These are phyloP conservation scores for Hycleus phaleratus DNA, from an alignment of 1,140 invertebrate genomes.

Conservation along the genomic window DNA sequence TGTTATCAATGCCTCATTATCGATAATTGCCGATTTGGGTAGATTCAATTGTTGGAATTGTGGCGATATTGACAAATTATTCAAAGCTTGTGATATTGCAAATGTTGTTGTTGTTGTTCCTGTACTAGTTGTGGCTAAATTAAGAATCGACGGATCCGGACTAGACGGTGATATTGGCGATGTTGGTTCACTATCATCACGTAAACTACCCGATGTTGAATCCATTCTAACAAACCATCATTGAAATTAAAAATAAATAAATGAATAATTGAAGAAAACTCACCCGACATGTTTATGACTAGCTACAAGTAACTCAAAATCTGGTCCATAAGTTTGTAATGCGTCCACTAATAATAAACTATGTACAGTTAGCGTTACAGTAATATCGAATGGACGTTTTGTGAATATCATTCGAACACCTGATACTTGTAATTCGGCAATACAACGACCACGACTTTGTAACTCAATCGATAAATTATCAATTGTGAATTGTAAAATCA, in stretches of 20 bases:
- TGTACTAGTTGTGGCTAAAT: conserved; percentile 28
- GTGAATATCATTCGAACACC: conserved; percentile 73
- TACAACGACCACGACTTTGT: conserved; percentile 73
- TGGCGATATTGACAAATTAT: conserved; percentile 31
- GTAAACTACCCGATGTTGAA: conserved; percentile 83
- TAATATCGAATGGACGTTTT: conserved; percentile 62
- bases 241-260: neutral
- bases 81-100: conserved; percentile 52
- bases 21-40: conserved; percentile 45
- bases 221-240: conserved; percentile 63
- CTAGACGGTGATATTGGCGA: conserved; percentile 74
- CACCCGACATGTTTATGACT: conserved; percentile 89
- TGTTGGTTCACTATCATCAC: conserved; percentile 76
- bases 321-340: conserved; percentile 86
- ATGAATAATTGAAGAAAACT: conserved; percentile 14
- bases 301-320: conserved; percentile 89
- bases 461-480: conserved; percentile 82
- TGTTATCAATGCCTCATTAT: conserved; percentile 77
- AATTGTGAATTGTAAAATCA: conserved; percentile 81
- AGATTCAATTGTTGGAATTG: conserved; percentile 25
- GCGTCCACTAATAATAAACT: conserved; percentile 89
- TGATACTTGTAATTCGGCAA: conserved; percentile 84
- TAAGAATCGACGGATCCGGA: conserved; percentile 42
- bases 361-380: conserved; percentile 79
- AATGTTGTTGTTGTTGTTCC: conserved; percentile 47